Base-by-base conservation (phyloP, 2,113 vertebrate genomes). In the Rhea americana region DNA sequence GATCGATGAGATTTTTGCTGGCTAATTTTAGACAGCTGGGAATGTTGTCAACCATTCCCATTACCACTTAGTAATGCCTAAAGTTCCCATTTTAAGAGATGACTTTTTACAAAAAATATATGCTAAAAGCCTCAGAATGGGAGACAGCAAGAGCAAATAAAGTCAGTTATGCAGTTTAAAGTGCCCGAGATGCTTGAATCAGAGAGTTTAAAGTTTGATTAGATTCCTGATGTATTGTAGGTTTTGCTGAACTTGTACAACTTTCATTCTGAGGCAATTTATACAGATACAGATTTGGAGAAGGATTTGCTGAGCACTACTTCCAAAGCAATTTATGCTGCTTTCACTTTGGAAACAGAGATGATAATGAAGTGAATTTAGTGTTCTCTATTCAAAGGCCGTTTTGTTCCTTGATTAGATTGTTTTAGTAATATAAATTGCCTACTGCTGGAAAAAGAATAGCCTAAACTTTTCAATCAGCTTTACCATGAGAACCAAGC, bases 351-450 rank as follows among this genome's bases (percentile, higher is more conserved):
- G 45, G 79, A 95, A 96, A 94, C 16, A 93, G 37, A 89, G 37
- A 87, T 66, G 22, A 90, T 62, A 94, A 92, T 91, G 74, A 94
- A 93, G 61, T 71, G 7, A 94, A 91, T 96, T 90, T 82, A 74
- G 21, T 41, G 22, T 76, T 95, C 43, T 93, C 59, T 96, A 79
- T 87, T 95, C 83, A 95, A 85, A 95, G 35, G 48, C 16, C 32
- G 53, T 82, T 87, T 78, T 71, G 41, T 83, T 55, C 62, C 61
- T 94, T 74, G 43, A 89, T 95, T 93, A 76, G 68, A 87, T 93
- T 91, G 55, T 92, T 95, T 94, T 92, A 76, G 76, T 79, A 91
- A 86, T 87, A 94, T 50, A 96, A 95, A 94, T 91, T 95, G 55
- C 41, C 70, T 95, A 21, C 53, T 85, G 37, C 53, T 89, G 43